phyloP scores from a whole-genome alignment of 2,888 invertebrate species.

The Macropis europaea region DNA sequence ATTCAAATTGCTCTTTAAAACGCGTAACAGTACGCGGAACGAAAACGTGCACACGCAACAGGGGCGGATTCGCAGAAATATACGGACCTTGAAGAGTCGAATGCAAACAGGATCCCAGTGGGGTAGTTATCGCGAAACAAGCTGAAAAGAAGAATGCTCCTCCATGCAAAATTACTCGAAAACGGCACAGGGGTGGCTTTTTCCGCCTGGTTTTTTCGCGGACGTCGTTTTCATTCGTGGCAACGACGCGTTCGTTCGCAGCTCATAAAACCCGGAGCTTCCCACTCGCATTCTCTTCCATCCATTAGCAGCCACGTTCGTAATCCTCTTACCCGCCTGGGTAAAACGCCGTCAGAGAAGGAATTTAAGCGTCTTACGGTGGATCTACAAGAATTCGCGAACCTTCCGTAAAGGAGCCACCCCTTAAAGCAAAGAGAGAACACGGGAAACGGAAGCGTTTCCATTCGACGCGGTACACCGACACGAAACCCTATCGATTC shows the following conservation, averaged over 20 bases:
- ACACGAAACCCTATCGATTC: no score
- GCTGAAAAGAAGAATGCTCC: no score
- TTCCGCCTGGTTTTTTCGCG: no score
- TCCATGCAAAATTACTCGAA: no score
- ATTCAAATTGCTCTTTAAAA: slow-evolving; percentile 37
- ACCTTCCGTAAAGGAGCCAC: background rate
- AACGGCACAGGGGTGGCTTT: no score
- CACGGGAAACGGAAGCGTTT: no score
- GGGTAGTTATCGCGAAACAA: no score
- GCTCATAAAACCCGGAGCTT: background rate
- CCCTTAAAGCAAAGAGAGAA: no score
- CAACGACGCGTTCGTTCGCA: background rate
- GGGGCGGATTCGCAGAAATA: background rate
- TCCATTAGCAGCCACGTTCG: background rate
- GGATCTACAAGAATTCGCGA: background rate
- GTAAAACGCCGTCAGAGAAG: slow-evolving; percentile 2
- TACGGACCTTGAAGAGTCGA: background rate
- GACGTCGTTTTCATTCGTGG: background rate
- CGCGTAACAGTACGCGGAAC: no score
- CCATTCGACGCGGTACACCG: no score
- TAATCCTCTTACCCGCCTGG: slow-evolving; percentile 24
- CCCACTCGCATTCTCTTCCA: background rate
- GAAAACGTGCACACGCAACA: no score
- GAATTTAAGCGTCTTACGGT: slow-evolving; percentile 4
- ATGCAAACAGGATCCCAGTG: background rate